Conservation (phyloP, 2,888 invertebrate species). For the Drosophila austrosaltans region DNA sequence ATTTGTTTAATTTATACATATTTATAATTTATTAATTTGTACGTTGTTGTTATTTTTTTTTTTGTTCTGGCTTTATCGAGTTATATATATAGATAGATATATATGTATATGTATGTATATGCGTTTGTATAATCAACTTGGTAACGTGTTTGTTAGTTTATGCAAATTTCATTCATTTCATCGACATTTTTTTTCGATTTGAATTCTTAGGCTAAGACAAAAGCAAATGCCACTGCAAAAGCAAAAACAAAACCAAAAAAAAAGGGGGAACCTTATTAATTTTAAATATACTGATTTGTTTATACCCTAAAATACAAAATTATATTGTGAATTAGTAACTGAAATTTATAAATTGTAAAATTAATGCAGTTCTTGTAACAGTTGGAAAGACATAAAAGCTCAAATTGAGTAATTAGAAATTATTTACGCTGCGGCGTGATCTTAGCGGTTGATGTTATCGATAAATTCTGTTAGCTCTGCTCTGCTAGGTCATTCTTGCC, state of each 20-base stretch:
- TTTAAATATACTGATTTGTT: not conserved
- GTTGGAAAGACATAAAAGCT: no score
- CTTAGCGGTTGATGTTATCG: no score
- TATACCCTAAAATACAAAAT: not conserved
- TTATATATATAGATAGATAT: slow-evolving; percentile 10
- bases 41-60: slow-evolving; percentile 3
- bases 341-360: no score
- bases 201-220: slow-evolving; percentile 16
- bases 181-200: slow-evolving; percentile 21
- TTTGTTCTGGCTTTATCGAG: not conserved
- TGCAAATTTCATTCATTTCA: slow-evolving; percentile 42
- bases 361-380: no score
- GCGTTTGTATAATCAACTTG: slow-evolving; percentile 14
- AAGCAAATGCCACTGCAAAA: slow-evolving; percentile 26
- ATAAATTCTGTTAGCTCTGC: no score
- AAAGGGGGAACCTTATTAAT: not conserved
- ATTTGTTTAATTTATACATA: slow-evolving; percentile 21
- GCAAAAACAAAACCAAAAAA: slow-evolving; percentile 16
- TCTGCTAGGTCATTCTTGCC: no score
- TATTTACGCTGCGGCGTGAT: no score
- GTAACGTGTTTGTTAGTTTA: slow-evolving; percentile 28
- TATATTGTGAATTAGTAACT: no score
- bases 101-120: slow-evolving; percentile 9
- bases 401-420: no score
- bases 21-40: slow-evolving; percentile 20